Evolutionary conservation across 2,797 vertebrate genomes (phyloP).

Genomic region (Betta splendens): DNA sequence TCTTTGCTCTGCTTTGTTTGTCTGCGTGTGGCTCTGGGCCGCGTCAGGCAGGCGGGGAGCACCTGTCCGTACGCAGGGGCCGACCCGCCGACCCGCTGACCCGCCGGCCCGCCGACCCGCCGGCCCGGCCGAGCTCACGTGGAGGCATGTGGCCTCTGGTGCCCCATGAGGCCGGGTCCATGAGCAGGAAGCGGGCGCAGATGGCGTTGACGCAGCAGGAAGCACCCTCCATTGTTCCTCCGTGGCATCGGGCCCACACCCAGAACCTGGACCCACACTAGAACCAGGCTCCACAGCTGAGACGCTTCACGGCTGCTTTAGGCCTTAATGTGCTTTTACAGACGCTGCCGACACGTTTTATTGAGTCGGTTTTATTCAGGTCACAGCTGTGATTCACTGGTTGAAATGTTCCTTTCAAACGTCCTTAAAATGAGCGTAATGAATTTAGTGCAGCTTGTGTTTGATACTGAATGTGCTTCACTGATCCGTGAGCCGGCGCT

Average conservation of each 20-base stretch:
- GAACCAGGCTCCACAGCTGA: slow-evolving; percentile 24
- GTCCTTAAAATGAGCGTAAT: too few relatives aligned
- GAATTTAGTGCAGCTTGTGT: too few relatives aligned
- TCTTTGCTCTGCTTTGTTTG: slow-evolving; percentile 71
- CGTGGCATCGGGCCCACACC: slow-evolving; percentile 55
- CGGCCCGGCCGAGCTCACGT: slow-evolving; percentile 48
- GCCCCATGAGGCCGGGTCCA: slow-evolving; percentile 10
- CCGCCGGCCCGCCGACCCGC: too few relatives aligned
- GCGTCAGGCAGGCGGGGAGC: slow-evolving; percentile 74
- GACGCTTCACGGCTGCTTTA: too few relatives aligned
- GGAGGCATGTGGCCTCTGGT: slow-evolving; percentile 36
- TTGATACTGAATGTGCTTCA: not conserved
- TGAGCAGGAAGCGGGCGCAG: slow-evolving; percentile 64
- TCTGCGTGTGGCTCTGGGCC: slow-evolving; percentile 53
- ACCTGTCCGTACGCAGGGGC: slow-evolving; percentile 77
- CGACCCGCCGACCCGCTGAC: too few relatives aligned
- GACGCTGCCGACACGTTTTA: too few relatives aligned
- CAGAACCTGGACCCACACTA: slow-evolving; percentile 43
- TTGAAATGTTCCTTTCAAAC: too few relatives aligned
- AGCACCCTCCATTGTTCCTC: slow-evolving; percentile 79
- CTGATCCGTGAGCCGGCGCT: slow-evolving; percentile 15
- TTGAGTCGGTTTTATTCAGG: too few relatives aligned
- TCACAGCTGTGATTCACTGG: too few relatives aligned
- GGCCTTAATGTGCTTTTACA: too few relatives aligned
- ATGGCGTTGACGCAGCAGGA: slow-evolving; percentile 73